These are phyloP conservation scores for Propithecus perrieri DNA, from an alignment of 2,797 vertebrate genomes.

Conservation along the genomic window DNA sequence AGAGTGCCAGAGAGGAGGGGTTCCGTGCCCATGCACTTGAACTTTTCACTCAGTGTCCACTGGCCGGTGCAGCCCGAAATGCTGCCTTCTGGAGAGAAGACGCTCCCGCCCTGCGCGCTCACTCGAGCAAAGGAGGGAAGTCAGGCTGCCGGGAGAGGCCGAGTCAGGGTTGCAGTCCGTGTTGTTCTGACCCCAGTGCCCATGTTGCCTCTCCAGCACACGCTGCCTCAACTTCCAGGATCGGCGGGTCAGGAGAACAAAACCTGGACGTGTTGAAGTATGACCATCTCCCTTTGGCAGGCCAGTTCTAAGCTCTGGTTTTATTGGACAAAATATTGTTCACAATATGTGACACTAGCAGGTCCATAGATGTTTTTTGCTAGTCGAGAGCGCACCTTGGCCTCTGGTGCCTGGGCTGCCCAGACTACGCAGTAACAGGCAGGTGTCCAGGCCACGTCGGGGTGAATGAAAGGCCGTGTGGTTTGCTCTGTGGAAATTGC, in stretches of 20 bases:
- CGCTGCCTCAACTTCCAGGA: neutral
- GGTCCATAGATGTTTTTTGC: neutral
- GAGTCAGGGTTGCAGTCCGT: neutral
- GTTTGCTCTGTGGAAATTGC: conserved; percentile 11
- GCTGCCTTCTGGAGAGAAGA: neutral
- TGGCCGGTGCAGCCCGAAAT: neutral
- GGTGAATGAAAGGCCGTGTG: neutral
- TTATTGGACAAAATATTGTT: neutral
- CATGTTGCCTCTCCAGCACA: neutral
- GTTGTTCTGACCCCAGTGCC: neutral
- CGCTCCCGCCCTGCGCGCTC: neutral
- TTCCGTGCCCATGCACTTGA: rapidly evolving
- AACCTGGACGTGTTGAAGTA: neutral
- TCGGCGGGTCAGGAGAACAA: neutral
- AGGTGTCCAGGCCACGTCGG: neutral
- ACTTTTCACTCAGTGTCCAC: neutral
- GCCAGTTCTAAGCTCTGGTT: neutral
- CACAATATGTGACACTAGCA: neutral
- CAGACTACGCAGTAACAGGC: neutral
- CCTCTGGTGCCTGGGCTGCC: neutral
- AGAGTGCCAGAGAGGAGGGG: neutral
- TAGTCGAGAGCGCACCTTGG: neutral
- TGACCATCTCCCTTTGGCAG: neutral
- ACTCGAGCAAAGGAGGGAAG: neutral
- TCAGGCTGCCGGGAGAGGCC: neutral